Evolutionary conservation across 2,113 vertebrate species (phyloP), one percentile per base, ranked within the genome.

Genomic region (Saccopteryx bilineata): DNA sequence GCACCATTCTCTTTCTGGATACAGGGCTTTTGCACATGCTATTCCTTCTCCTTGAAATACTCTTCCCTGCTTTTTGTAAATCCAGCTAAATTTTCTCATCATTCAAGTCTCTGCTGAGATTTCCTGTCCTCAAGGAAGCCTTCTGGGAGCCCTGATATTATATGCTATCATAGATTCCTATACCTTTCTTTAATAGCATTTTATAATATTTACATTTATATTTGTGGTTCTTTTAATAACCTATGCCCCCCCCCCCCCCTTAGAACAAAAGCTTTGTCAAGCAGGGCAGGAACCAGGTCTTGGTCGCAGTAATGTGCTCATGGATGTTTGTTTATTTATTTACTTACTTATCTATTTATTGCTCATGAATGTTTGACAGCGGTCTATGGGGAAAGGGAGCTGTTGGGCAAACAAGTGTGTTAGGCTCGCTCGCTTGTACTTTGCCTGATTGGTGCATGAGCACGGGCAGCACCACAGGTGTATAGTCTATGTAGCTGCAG

Each of bases 171-270:
- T 75, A 81, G 69, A 90, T 87, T 50, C 28, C 28, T 19, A 5
- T 28, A 21, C 18, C 71, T 52, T 85, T 72, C 50, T 33, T n/a
- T 66, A 60, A 26, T 18, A 46, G 63, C 26, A 17, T 48, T 48
- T 48, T 58, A 71, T 72, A 56, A 9, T 17, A 24, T 83, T 46
- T 86, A 31, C 15, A 6, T 11, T 56, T 26, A 19, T 7, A 39
- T 80, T n/a, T 61, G 50, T 54, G 19, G 2, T 52, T 80, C 50
- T 39, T 80, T 81, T 46, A 7, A 5, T 23, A 33, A 66, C 33
- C 0, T 24, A 9, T 58, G 0, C n/a, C 7, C 17, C 5, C 3
- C 9, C 1, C 1, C 13, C 5, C 23, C 19, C 8, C 46, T 54
- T 9, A 56, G 71, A 66, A 84, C n/a, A 3, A 46, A n/a, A 76